Conservation (phyloP, 2,888 invertebrate genomes). For the Melieria omissa region DNA sequence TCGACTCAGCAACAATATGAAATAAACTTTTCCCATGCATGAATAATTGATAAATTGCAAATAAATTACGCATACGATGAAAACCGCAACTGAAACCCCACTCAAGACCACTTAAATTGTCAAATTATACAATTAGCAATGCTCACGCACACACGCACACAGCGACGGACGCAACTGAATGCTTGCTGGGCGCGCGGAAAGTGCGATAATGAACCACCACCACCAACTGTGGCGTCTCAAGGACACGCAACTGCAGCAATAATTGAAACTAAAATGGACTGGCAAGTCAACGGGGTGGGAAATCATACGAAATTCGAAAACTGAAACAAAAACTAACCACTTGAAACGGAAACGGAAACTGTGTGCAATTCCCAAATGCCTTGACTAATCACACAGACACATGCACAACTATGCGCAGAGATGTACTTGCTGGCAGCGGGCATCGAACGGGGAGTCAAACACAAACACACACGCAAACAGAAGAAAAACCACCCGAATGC, state of each 20-base stretch:
- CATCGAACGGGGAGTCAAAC: not conserved
- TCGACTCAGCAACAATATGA: not conserved
- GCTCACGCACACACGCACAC: constrained; percentile 16
- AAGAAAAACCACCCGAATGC: not conserved
- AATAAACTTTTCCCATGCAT: constrained; percentile 27
- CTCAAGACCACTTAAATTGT: constrained; percentile 37
- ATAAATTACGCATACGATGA: constrained; percentile 34
- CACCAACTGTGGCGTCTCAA: not conserved
- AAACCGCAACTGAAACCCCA: constrained; percentile 32
- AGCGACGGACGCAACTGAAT: not conserved
- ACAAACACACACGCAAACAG: not conserved
- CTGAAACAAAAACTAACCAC: constrained; percentile 40
- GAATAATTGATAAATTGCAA: constrained; percentile 29
- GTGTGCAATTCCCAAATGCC: constrained; percentile 48
- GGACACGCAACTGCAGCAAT: constrained; percentile 24
- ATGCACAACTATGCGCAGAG: too few species aligned
- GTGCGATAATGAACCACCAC: not conserved
- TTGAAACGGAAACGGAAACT: constrained; percentile 58
- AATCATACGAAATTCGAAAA: constrained; percentile 1
- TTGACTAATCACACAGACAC: constrained; percentile 39
- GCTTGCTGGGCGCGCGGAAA: not conserved
- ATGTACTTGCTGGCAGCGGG: constrained; percentile 37
- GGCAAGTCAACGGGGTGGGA: not conserved
- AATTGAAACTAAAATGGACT: constrained; percentile 26
- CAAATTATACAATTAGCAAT: constrained; percentile 40